A percentile compares a stretch with the other conserved stretches of the same genome.
Evolutionary conservation across 2,888 invertebrate species (phyloP).

Genomic region (Crematogaster levior): DNA sequence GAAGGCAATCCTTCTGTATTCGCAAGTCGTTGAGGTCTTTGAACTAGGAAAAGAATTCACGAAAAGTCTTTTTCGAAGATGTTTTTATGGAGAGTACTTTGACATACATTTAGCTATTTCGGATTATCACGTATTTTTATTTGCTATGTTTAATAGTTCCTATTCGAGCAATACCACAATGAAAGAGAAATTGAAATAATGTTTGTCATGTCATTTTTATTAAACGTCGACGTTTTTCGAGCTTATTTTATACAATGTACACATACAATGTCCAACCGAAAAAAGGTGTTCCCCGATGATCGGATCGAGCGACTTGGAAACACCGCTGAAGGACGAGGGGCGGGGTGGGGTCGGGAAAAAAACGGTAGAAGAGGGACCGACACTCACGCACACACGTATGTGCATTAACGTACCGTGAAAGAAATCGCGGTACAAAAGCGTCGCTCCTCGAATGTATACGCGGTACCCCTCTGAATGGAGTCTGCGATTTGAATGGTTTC

Average conservation of each 20-base stretch:
- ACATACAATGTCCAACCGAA: slow-evolving; percentile 14
- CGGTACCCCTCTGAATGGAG: slow-evolving; percentile 82
- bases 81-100: not conserved
- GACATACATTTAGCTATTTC: not conserved
- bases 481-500: slow-evolving; percentile 84
- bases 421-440: slow-evolving; percentile 80
- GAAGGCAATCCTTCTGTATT: slow-evolving; percentile 5
- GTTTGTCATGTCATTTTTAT: not conserved
- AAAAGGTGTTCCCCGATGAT: slow-evolving; percentile 39
- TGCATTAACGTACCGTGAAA: slow-evolving; percentile 72
- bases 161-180: not conserved
- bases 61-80: not conserved
- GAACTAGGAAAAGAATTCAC: not conserved
- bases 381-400: slow-evolving; percentile 64
- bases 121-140: not conserved
- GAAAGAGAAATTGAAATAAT: not conserved
- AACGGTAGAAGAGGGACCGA: slow-evolving; percentile 72
- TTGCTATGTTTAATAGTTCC: not conserved
- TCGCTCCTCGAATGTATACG: slow-evolving; percentile 75
- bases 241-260: slow-evolving; percentile 23
- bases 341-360: slow-evolving; percentile 60
- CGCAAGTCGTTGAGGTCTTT: slow-evolving; percentile 10
- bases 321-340: slow-evolving; percentile 58
- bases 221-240: not conserved
- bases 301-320: slow-evolving; percentile 58